Evolutionary conservation across 2,888 invertebrate species (phyloP).

Genomic region (Heliconius ethilla): DNA sequence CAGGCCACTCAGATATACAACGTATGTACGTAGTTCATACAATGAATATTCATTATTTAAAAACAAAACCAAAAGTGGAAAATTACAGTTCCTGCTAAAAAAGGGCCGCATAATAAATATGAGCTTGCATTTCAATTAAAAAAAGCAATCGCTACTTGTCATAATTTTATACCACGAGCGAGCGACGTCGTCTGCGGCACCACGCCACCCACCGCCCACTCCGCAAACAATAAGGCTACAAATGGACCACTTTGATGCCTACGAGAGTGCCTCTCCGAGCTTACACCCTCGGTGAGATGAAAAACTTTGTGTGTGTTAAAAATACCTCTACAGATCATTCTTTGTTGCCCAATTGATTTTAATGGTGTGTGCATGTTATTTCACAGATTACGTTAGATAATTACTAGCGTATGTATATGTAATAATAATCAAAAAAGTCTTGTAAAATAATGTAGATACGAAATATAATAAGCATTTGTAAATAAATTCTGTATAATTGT

Average conservation of each 20-base stretch:
- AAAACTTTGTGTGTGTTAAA: conserved; percentile 29
- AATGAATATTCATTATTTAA: conserved; percentile 12
- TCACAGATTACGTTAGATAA: background rate
- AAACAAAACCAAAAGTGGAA: conserved; percentile 16
- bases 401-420: background rate
- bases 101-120: conserved; percentile 8
- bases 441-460: background rate
- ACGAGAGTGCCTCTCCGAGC: conserved; percentile 45
- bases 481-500: background rate
- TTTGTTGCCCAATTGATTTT: conserved; percentile 6
- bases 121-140: conserved; percentile 14
- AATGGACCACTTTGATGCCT: conserved; percentile 47
- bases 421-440: background rate
- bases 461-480: background rate
- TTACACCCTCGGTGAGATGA: conserved; percentile 38
- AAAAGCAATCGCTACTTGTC: conserved; percentile 36
- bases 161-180: conserved; percentile 43
- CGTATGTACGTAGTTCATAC: background rate
- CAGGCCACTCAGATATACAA: background rate
- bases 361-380: background rate
- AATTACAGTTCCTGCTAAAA: conserved; percentile 18
- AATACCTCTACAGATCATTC: conserved; percentile 22
- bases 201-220: conserved; percentile 52
- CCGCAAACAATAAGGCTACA: conserved; percentile 49
- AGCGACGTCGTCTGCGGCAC: conserved; percentile 59